These are phyloP conservation scores for Hormaphis cornu DNA, from an alignment of 1,140 invertebrate species.

Conservation along the genomic window DNA sequence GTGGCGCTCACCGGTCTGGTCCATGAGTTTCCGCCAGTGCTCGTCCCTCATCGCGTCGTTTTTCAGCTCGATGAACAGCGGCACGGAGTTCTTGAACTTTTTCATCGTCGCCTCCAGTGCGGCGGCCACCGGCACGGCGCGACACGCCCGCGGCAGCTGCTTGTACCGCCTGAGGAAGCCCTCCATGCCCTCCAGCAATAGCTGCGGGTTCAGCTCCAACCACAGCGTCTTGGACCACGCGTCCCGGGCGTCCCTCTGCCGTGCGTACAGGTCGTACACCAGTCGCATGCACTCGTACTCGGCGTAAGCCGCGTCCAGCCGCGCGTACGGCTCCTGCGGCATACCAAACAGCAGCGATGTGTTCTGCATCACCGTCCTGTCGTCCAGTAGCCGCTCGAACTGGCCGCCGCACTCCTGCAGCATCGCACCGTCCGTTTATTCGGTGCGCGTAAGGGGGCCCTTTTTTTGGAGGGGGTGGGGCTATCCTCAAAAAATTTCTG, in stretches of 20 bases:
- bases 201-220: conserved; percentile 73
- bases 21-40: conserved; percentile 82
- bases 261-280: conserved; percentile 68
- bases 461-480: too few relatives aligned
- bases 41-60: conserved; percentile 78
- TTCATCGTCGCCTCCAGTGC: conserved; percentile 73
- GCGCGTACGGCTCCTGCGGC: not conserved
- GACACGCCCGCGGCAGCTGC: conserved; percentile 50
- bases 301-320: conserved; percentile 49
- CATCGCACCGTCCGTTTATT: not conserved
- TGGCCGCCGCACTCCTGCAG: not conserved
- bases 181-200: conserved; percentile 77
- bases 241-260: conserved; percentile 62
- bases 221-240: conserved; percentile 77
- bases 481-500: too few relatives aligned
- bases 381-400: not conserved
- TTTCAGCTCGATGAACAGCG: conserved; percentile 80
- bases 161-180: conserved; percentile 68
- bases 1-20: conserved; percentile 65
- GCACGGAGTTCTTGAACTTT: conserved; percentile 75
- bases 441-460: too few relatives aligned
- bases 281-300: conserved; percentile 63
- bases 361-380: not conserved
- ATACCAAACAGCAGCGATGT: not conserved
- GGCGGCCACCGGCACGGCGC: conserved; percentile 51